Conservation (phyloP, 2,888 invertebrate genomes). For the Eristalinus aeneus region DNA sequence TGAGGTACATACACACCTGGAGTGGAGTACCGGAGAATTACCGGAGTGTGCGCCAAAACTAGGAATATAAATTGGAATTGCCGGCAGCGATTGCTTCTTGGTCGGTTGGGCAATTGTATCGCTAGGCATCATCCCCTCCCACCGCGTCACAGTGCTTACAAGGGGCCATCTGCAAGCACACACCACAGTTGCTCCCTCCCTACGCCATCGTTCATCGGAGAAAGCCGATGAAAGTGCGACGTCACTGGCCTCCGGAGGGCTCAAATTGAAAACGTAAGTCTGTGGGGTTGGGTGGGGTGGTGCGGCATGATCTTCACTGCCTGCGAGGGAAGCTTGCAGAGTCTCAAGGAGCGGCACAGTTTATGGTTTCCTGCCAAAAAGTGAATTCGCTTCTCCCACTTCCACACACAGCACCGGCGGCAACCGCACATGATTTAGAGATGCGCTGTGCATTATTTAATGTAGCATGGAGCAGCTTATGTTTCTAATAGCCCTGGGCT, state of each 20-base stretch:
- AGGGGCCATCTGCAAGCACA: slow-evolving; percentile 43
- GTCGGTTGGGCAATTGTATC: slow-evolving; percentile 64
- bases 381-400: slow-evolving; percentile 12
- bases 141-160: not conserved
- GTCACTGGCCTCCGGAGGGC: not conserved
- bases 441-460: slow-evolving; percentile 55
- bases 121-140: slow-evolving; percentile 1
- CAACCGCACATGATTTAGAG: slow-evolving; percentile 51
- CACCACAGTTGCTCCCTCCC: not conserved
- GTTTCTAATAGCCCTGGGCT: slow-evolving; percentile 25
- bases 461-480: slow-evolving; percentile 55
- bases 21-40: slow-evolving; percentile 50
- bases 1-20: slow-evolving; percentile 36
- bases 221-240: slow-evolving; percentile 58
- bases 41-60: slow-evolving; percentile 41
- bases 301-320: not conserved
- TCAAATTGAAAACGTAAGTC: slow-evolving; percentile 34
- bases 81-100: slow-evolving; percentile 70
- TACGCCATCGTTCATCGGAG: slow-evolving; percentile 51
- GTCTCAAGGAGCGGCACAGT: slow-evolving; percentile 36
- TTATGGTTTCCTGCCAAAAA: slow-evolving; percentile 47
- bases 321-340: slow-evolving; percentile 17
- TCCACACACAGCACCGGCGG: slow-evolving; percentile 7
- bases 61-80: slow-evolving; percentile 68
- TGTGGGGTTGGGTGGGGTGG: not conserved